Evolutionary conservation across 2,888 invertebrate genomes (phyloP), one percentile per base, ranked within the genome.

Genomic region (Eugnorisma glareosa): DNA sequence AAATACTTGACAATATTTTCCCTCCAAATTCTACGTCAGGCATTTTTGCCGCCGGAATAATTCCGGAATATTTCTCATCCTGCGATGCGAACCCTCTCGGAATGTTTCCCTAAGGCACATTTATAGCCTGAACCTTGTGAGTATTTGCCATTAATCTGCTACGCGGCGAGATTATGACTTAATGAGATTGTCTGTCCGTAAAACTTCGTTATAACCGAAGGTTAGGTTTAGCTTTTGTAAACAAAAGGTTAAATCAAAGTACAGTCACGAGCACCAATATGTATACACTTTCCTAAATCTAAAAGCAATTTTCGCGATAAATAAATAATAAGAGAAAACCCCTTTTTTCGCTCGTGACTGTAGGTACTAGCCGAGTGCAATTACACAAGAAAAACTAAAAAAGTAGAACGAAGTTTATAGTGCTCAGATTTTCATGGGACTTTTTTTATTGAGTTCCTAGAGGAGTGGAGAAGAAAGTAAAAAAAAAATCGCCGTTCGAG

Each of bases 101-200:
- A 73, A 54, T 51, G 73, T 40, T 21, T 10, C 35, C 54, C 73
- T 1, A 3, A 54, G 54, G 73, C n/a, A 57, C 37, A 18, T 73
- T 31, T 31, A 54, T 7, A 11, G 7, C 13, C 11, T 40, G 21
- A 6, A 24, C 73, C 31, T 21, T 43, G 31, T n/a, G n/a, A 31
- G n/a, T 43, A 54, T 73, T 73, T 15, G n/a, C 40, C 18, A 48
- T 71, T 37, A 71, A 48, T 48, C 45, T 37, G 68, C n/a, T 28
- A 40, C 13, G 24, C 31, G 1, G 4, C 0, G 8, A n/a, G 51
- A 40, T 31, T 31, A 40, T 18, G 11, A 31, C 15, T 71, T 73
- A 37, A 71, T 24, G 21, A 45, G 21, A 35, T 68, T 35, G 18
- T 18, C 7, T 7, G 21, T 37, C 1, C 13, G n/a, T 2, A 63